Conservation (phyloP, 1,140 invertebrate genomes). For the Palaemon carinicauda region DNA sequence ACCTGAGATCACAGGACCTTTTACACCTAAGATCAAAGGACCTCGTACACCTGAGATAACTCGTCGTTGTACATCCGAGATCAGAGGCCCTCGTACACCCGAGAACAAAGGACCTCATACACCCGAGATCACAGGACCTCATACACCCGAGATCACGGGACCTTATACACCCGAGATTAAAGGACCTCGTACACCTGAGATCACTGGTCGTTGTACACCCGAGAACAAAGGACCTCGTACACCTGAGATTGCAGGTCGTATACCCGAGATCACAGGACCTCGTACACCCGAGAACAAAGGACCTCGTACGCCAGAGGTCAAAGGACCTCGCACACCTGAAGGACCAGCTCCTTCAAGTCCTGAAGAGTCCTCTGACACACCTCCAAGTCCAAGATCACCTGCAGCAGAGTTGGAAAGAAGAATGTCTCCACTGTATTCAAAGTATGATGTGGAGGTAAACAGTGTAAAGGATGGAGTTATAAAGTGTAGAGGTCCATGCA, state of each 20-base stretch:
- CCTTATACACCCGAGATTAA: not conserved
- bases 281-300: conserved; percentile 32
- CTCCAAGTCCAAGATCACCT: not conserved
- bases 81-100: conserved; percentile 24
- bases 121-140: conserved; percentile 12
- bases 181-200: conserved; percentile 35
- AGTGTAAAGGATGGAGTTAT: not conserved
- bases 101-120: conserved; percentile 26
- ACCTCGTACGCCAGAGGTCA: not conserved
- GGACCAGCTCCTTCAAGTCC: conserved; percentile 38
- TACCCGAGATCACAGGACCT: conserved; percentile 13
- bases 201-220: not conserved
- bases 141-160: conserved; percentile 35
- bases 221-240: conserved; percentile 22
- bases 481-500: conserved; percentile 22
- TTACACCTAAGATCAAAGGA: conserved; percentile 33
- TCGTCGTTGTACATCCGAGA: not conserved
- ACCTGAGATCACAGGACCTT: conserved; percentile 13
- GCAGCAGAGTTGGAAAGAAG: not conserved
- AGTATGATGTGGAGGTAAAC: no score
- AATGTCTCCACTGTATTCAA: no score
- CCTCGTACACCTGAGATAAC: no score
- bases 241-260: conserved; percentile 6
- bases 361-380: not conserved
- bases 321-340: conserved; percentile 31